Base-by-base conservation (phyloP, 2,888 invertebrate genomes). In the Scaeva pyrastri region DNA sequence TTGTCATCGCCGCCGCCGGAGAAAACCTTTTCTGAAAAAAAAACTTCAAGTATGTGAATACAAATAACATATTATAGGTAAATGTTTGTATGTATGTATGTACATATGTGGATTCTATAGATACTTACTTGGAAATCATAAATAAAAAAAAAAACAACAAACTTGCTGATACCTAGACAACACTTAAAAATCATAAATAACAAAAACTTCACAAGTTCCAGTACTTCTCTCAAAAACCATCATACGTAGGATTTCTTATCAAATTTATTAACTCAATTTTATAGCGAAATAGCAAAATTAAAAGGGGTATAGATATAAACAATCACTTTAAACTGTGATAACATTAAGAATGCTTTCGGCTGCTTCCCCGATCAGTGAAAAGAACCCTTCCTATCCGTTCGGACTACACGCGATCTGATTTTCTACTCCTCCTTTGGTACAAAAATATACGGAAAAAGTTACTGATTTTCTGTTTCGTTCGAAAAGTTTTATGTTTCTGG, bases 151-250 rank as follows among this genome's bases (percentile, higher is more conserved):
- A 16, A 68, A 21, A 31, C 16, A 2, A 55, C 16, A 50, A 50
- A 52, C 52, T 52, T 41, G 36, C 55, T 19, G 50, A 66, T 45
- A 56, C 31, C 31, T 31, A 31, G 31, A 31, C 31, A 7, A 77
- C 94, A 95, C 90, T 93, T 88, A 89, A 78, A 68, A 74, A 79
- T 62, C 70, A 41, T 68, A 75, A 79, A 74, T 72, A 52, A 77
- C 43, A 78, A 66, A 58, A 31, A 52, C 19, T 64, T 60, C 56
- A 72, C 62, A 84, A 75, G 71, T 19, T 52, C 21, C 36, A 76
- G 80, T 55, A 72, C 64, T 76, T 81, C 68, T 81, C 68, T 43
- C 55, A 31, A 58, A 60, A 58, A 43, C 68, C 31, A 43, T 62
- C 31, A 45, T 12, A 64, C 31, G 56, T 62, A 80, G 76, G 85